Percentiles rank a stretch among this genome's conserved stretches.
phyloP scores from a whole-genome alignment of 2,888 invertebrate genomes.

The Blera fallax region DNA sequence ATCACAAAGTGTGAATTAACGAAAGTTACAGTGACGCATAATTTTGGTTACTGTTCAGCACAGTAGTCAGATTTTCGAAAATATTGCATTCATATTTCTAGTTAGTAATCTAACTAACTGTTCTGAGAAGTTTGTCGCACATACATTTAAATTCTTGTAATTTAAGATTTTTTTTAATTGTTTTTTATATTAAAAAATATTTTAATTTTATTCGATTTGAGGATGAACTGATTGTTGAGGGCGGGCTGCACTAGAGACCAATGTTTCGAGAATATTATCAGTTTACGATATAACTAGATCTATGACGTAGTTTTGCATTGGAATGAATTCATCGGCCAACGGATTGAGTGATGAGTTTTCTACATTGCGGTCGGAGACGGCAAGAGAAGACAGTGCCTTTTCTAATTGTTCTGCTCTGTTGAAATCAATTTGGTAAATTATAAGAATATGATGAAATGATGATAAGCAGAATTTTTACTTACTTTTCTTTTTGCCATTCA shows the following conservation, averaged over 20 bases:
- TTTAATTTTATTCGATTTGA: slow-evolving; percentile 57
- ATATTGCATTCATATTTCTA: background rate
- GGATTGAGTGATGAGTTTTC: slow-evolving; percentile 91
- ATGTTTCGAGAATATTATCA: slow-evolving; percentile 20
- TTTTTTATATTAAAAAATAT: slow-evolving; percentile 44
- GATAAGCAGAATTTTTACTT: slow-evolving; percentile 20
- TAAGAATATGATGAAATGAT: background rate
- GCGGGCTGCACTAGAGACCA: slow-evolving; percentile 57
- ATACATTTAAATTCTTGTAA: slow-evolving; percentile 46
- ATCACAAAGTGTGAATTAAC: slow-evolving; percentile 25
- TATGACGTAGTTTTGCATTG: slow-evolving; percentile 81
- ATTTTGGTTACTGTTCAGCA: background rate
- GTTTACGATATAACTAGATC: slow-evolving; percentile 79
- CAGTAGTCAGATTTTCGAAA: slow-evolving; percentile 1
- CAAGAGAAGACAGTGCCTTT: slow-evolving; percentile 79
- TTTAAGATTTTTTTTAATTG: slow-evolving; percentile 16
- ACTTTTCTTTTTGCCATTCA: slow-evolving; percentile 80
- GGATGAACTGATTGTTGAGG: slow-evolving; percentile 56
- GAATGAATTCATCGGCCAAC: slow-evolving; percentile 92
- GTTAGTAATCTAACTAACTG: slow-evolving; percentile 10
- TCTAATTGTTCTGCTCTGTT: slow-evolving; percentile 79
- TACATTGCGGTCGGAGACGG: slow-evolving; percentile 78
- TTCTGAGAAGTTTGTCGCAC: slow-evolving; percentile 10
- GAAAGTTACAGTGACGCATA: background rate
- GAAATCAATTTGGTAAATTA: background rate